Evolutionary conservation across 2,797 vertebrate genomes (phyloP), one percentile per base, ranked within the genome.

Genomic region (Denticeps clupeoides): DNA sequence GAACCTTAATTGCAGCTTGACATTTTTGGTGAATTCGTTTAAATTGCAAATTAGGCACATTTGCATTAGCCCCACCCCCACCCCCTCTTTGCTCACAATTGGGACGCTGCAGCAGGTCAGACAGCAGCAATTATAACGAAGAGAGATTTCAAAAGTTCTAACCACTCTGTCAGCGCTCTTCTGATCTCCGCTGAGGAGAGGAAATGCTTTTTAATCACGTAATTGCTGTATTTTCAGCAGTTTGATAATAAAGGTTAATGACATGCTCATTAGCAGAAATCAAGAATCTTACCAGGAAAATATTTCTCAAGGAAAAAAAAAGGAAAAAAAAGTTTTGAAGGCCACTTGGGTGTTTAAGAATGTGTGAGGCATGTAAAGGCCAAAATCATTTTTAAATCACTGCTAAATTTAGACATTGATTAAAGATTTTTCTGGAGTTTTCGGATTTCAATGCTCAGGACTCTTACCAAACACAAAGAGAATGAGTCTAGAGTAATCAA

Each of bases 21-120:
- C 7, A 35, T 35, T 35, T 35, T 35, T 16, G 13, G 13, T 35
- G 32, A 35, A 35, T 35, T 35, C 35, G 32, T 35, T 35, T 35
- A 32, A 35, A 35, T 35, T 35, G 32, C 32, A 35, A 16, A 35
- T 35, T 8, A 35, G 35, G 15, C 35, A 32, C 35, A 35, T 35
- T 35, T 35, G 32, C 32, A 35, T 35, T 16, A 35, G 35, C 35
- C 32, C 32, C 6, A 16, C 15, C 32, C 32, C 32, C 35, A 32
- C 32, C 32, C 32, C 7, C 15, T 9, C 15, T 35, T 35, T 16
- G 32, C 15, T 2, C 13, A 35, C 35, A 32, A 35, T 35, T 35
- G 15, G 32, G 28, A 32, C 13, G 32, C 35, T 35, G 15, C 32
- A 15, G 32, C 35, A 16, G 32, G 32, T 16, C 32, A 35, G 32